These are phyloP conservation scores for Mormyrus proboscirostris DNA, from an alignment of 2,797 vertebrate species.

Conservation along the genomic window DNA sequence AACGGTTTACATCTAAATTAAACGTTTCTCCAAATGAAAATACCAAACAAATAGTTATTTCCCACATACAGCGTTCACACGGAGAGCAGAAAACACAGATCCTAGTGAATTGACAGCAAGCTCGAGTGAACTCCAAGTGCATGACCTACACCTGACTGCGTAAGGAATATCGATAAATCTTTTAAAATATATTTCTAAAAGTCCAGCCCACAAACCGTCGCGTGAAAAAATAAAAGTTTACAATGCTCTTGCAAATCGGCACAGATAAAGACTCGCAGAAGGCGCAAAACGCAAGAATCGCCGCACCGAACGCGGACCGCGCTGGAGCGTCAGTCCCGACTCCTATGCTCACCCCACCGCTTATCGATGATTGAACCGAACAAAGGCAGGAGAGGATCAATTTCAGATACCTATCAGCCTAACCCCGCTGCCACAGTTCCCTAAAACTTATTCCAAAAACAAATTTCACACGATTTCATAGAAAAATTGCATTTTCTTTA, in stretches of 20 bases:
- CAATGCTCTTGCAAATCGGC: slow-evolving; percentile 31
- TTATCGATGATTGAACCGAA: slow-evolving; percentile 64
- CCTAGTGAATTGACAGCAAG: background rate
- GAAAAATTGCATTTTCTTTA: slow-evolving; percentile 15
- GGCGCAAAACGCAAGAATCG: background rate
- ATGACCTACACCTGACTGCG: slow-evolving; percentile 29
- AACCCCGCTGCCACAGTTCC: background rate
- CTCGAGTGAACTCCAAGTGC: slow-evolving; percentile 33
- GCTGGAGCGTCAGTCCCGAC: background rate
- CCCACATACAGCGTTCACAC: background rate
- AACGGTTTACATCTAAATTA: background rate
- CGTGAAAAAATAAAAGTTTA: slow-evolving; percentile 64
- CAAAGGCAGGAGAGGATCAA: slow-evolving; percentile 67
- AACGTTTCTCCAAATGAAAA: background rate
- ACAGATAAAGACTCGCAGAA: slow-evolving; percentile 11
- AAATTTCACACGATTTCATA: slow-evolving; percentile 22
- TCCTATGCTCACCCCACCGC: slow-evolving; percentile 36
- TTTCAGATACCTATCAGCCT: slow-evolving; percentile 63
- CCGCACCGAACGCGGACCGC: too few relatives aligned
- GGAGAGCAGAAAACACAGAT: background rate
- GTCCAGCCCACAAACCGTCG: slow-evolving; percentile 45
- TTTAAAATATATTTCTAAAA: slow-evolving; percentile 27
- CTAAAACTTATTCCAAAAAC: slow-evolving; percentile 13
- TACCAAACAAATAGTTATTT: background rate
- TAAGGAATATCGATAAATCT: background rate